Conservation (phyloP, 1,140 invertebrate genomes). For the Brachionus asplanchnoidis region DNA sequence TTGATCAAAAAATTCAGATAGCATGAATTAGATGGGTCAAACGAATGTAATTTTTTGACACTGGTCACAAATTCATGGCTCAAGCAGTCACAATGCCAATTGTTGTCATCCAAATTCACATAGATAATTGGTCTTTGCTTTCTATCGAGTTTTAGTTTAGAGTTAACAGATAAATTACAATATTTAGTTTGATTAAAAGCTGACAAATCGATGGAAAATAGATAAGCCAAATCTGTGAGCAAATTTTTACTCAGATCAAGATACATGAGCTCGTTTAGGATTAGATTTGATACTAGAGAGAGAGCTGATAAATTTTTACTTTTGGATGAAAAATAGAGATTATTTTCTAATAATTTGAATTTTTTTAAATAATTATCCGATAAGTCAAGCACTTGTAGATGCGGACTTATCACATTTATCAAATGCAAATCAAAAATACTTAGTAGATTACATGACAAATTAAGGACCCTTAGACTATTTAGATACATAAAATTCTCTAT, state of each 20-base stretch:
- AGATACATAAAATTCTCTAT: slow-evolving; percentile 17
- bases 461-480: not conserved
- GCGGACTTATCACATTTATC: not conserved
- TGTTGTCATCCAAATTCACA: slow-evolving; percentile 1
- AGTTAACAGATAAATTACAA: slow-evolving; percentile 1
- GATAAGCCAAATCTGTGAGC: not conserved
- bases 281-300: not conserved
- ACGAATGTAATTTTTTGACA: not conserved
- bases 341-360: slow-evolving; percentile 15
- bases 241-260: not conserved
- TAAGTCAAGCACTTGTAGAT: slow-evolving; percentile 11
- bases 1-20: slow-evolving; percentile 10
- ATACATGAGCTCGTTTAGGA: not conserved
- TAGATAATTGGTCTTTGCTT: not conserved
- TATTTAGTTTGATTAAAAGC: slow-evolving; percentile 5
- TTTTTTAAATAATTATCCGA: slow-evolving; percentile 15
- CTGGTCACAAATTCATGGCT: not conserved
- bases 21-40: not conserved
- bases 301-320: not conserved
- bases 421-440: slow-evolving; percentile 1
- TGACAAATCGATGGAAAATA: not conserved
- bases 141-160: not conserved
- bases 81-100: slow-evolving; percentile 18
- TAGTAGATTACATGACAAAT: not conserved
- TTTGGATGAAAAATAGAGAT: not conserved